Conservation (phyloP, 2,797 vertebrate species). For the Pelochelys cantorii region DNA sequence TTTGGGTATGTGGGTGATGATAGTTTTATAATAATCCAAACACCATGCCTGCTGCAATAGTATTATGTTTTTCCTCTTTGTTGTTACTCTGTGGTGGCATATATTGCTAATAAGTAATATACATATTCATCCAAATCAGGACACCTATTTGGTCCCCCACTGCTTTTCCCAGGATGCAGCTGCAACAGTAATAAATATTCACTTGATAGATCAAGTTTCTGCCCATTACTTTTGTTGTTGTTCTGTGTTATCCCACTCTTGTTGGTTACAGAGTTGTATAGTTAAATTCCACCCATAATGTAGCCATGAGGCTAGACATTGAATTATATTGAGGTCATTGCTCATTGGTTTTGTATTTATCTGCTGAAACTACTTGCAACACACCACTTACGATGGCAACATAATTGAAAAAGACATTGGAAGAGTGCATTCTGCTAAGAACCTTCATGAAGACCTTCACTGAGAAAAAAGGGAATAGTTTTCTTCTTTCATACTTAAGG, state of each 20-base stretch:
- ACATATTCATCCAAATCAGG: neutral
- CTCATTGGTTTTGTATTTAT: neutral
- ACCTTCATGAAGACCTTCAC: neutral
- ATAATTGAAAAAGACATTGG: neutral
- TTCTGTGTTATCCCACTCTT: neutral
- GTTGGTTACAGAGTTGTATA: neutral
- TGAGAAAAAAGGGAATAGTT: neutral
- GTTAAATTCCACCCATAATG: neutral
- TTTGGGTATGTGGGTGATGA: neutral
- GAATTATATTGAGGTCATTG: neutral
- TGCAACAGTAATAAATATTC: neutral
- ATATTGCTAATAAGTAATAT: neutral
- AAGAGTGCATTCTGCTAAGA: neutral
- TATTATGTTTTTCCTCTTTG: neutral
- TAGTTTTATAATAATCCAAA: neutral
- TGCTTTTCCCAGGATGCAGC: neutral
- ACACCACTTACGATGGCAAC: neutral
- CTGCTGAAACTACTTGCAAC: neutral
- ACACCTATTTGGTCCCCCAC: neutral
- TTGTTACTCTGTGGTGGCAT: neutral
- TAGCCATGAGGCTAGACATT: neutral
- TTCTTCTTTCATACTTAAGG: neutral
- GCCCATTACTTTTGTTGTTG: neutral
- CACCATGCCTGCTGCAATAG: neutral
- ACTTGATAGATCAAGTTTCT: neutral